Evolutionary conservation across 2,888 invertebrate genomes (phyloP), one percentile per base, ranked within the genome.

Genomic region (Cheilosia grossa): DNA sequence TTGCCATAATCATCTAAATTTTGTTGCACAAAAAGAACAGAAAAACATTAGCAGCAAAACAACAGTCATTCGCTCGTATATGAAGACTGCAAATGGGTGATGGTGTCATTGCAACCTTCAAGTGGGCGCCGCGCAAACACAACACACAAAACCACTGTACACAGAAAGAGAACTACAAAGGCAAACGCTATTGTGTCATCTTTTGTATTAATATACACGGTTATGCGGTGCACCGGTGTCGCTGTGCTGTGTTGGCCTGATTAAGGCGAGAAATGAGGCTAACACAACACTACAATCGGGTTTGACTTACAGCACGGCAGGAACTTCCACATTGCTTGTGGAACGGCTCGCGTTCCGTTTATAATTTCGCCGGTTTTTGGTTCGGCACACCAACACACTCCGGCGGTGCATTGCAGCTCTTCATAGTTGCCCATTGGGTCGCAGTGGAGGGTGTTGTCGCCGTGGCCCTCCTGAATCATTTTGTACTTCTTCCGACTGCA

Each of bases 301-400:
- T 42, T 53, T 69, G 49, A 93, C 94, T 92, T 92, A 95, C 95
- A 95, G 88, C 96, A 96, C 3, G 95, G 94, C 61, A 96, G 91
- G 83, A 91, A 91, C 63, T 88, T 91, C 93, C 95, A 94, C 89
- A 95, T 93, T 4, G 89, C 91, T 88, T 94, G 93, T 0, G 93
- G 94, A 6, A 95, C 93, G 0, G 94, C 93, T 51, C 92, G 90
- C 13, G 93, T 92, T 47, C 89, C 91, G 40, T 90, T 88, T 1
- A 91, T 91, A 2, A 94, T 93, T 87, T 94, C 93, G 19, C 95
- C 95, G 64, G 94, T 95, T 89, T 89, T 92, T 0, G 93, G 91
- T 42, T 94, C 93, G 1, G 93, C 94, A 90, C 95, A 96, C 95
- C 95, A 95, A 89, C 96, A 96, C 86, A 94, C 89, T 2, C 94